These are phyloP conservation scores for Philopedon plagiatum DNA, from an alignment of 2,888 invertebrate species.

Conservation along the genomic window DNA sequence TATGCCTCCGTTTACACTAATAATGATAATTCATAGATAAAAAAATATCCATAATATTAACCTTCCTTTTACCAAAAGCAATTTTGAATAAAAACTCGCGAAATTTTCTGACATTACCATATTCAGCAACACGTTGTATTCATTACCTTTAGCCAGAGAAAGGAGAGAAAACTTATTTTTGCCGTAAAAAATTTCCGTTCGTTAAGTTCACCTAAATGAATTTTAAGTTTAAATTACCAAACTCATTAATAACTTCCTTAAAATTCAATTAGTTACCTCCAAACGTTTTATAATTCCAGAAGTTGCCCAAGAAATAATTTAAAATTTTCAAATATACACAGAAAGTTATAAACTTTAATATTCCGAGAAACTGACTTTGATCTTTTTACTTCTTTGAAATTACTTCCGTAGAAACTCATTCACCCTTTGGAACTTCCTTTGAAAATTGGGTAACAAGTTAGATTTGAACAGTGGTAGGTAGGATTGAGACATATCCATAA, in stretches of 20 bases:
- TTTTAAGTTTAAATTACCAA: conserved; percentile 55
- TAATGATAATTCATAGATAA: no score
- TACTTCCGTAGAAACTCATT: conserved; percentile 34
- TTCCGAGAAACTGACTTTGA: conserved; percentile 47
- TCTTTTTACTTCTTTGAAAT: conserved; percentile 35
- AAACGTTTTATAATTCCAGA: conserved; percentile 61
- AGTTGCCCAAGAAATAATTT: conserved; percentile 58
- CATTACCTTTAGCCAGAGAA: background rate
- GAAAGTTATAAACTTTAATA: conserved; percentile 47
- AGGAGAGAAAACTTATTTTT: background rate
- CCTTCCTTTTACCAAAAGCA: no score
- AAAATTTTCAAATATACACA: conserved; percentile 45
- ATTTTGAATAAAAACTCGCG: no score
- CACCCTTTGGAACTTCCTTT: conserved; percentile 3
- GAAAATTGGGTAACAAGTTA: conserved; percentile 1
- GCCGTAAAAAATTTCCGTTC: background rate
- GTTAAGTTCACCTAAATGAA: conserved; percentile 52
- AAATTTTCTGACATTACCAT: background rate
- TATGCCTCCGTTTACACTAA: no score
- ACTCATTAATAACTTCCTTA: conserved; percentile 63
- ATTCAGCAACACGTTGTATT: background rate
- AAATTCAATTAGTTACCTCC: conserved; percentile 63
- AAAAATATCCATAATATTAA: no score
- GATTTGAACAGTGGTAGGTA: background rate
- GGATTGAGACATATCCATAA: background rate